phyloP scores from a whole-genome alignment of 2,797 vertebrate genomes.

The Pogonophryne albipinna region DNA sequence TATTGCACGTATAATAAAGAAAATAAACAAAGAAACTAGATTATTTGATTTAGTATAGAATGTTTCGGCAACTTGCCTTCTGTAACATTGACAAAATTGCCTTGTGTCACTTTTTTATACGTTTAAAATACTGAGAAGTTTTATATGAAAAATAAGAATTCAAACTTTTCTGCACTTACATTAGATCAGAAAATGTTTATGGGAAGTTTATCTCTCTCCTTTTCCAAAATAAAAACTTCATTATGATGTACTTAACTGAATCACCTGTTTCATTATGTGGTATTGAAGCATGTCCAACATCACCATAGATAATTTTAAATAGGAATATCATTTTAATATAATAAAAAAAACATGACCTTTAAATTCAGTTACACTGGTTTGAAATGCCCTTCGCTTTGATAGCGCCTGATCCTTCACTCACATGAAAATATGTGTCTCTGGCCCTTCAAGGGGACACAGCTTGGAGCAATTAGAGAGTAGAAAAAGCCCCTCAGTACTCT shows the following conservation, averaged over 20 bases:
- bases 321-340: not conserved
- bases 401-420: slow-evolving; percentile 32
- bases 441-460: slow-evolving; percentile 79
- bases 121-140: slow-evolving; percentile 82
- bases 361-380: slow-evolving; percentile 22
- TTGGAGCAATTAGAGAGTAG: slow-evolving; percentile 83
- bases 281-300: not conserved
- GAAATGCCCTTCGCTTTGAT: slow-evolving; percentile 28
- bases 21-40: slow-evolving; percentile 76
- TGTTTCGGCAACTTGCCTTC: slow-evolving; percentile 86
- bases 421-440: slow-evolving; percentile 56
- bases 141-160: slow-evolving; percentile 81
- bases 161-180: slow-evolving; percentile 84
- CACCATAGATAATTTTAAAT: not conserved
- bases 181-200: slow-evolving; percentile 82
- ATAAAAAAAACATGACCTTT: slow-evolving; percentile 18
- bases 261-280: slow-evolving; percentile 36
- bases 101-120: slow-evolving; percentile 89
- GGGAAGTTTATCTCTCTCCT: slow-evolving; percentile 84
- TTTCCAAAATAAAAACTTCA: slow-evolving; percentile 86
- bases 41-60: slow-evolving; percentile 85
- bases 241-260: slow-evolving; percentile 63
- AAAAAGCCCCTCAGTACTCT: slow-evolving; percentile 75
- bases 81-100: slow-evolving; percentile 85
- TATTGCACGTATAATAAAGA: slow-evolving; percentile 86